Conservation (phyloP, 2,797 vertebrate genomes). For the Tragopan temminckii region DNA sequence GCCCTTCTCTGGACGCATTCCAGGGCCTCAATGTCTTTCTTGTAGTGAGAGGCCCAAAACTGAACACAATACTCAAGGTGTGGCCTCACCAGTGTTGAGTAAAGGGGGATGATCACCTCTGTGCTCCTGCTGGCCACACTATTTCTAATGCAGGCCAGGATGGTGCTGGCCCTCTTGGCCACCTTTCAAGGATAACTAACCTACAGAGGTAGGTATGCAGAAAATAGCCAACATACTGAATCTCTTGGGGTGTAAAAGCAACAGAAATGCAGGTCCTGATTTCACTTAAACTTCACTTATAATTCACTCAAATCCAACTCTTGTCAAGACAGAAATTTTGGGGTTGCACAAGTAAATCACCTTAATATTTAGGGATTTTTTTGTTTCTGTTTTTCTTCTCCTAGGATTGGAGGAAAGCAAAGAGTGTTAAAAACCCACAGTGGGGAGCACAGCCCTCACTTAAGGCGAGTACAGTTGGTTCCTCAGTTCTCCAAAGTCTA, state of each 20-base stretch:
- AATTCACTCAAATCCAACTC: neutral
- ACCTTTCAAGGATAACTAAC: neutral
- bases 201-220: neutral
- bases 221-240: neutral
- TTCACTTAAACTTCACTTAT: neutral
- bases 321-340: neutral
- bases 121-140: too few species aligned
- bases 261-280: neutral
- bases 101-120: too few species aligned
- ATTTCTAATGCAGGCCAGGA: too few species aligned
- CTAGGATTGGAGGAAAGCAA: neutral
- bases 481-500: neutral
- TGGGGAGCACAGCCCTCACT: neutral
- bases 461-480: neutral
- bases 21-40: too few species aligned
- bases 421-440: neutral
- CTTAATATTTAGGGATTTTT: fast-evolving
- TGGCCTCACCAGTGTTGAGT: too few species aligned
- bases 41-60: too few species aligned
- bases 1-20: too few species aligned
- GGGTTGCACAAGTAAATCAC: neutral
- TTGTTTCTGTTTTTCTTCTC: neutral
- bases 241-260: neutral
- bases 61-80: too few species aligned
- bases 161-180: too few species aligned